phyloP scores from a whole-genome alignment of 2,113 vertebrate genomes.

The Pimephales promelas region DNA sequence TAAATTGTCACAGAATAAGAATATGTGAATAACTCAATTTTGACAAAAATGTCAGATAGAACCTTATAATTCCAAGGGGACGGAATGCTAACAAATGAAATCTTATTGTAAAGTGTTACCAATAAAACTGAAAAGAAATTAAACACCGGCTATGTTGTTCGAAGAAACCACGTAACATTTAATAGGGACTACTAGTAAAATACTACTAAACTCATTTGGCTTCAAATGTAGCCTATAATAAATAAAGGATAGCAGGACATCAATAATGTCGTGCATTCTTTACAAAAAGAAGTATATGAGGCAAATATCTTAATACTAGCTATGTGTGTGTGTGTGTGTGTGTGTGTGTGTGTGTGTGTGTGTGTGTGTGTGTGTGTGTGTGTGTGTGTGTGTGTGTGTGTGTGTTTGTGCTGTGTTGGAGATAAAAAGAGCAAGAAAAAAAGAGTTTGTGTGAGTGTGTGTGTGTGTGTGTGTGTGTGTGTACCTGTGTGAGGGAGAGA shows the following conservation, averaged over 20 bases:
- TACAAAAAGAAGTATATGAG: too few species aligned
- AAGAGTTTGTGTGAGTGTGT: neutral
- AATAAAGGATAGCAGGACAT: neutral
- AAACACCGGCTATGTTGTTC: neutral
- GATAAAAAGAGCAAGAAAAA: slow-evolving; percentile 1
- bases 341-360: neutral
- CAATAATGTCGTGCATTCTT: neutral
- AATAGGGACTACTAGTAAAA: neutral
- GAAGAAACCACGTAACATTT: neutral
- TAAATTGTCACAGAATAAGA: too few species aligned
- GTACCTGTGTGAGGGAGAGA: slow-evolving; percentile 42
- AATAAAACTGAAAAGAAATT: neutral
- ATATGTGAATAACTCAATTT: too few species aligned
- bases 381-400: slow-evolving; percentile 23
- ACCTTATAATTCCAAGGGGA: too few species aligned
- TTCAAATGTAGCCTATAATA: neutral
- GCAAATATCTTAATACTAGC: neutral
- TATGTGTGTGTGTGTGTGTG: slow-evolving; percentile 25
- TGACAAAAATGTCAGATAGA: too few species aligned
- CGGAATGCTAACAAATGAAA: too few species aligned
- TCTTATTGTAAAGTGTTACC: too few species aligned
- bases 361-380: slow-evolving; percentile 20
- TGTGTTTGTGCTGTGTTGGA: slow-evolving; percentile 15
- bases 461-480: slow-evolving; percentile 17
- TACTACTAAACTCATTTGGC: neutral